Evolutionary conservation across 2,113 vertebrate species (phyloP), one percentile per base, ranked within the genome.

Genomic region (Sciurus niger): DNA sequence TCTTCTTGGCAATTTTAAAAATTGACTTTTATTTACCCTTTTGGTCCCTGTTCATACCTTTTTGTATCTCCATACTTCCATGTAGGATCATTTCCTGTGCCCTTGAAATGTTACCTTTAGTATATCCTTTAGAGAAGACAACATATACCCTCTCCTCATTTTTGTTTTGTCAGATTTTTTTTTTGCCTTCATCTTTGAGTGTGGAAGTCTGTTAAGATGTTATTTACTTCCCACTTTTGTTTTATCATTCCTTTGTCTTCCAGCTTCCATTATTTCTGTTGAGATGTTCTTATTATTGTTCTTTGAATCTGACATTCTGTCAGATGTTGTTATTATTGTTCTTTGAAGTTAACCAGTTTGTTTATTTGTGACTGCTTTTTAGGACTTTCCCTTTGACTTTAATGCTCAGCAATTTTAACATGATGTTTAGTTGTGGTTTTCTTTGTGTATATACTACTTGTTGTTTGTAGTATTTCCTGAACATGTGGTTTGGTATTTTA

Each of bases 121-220:
- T 76, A 70, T 85, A 67, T 94, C 40, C n/a, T 93, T 95, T 43
- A 73, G 43, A 93, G 55, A 20, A 89, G 46, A 34, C 63, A 34
- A 93, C n/a, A 82, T 24, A 76, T 70, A 65, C 32, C 20, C 32
- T 89, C 25, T 58, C 28, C n/a, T 85, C 16, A 51, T 91, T 96
- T 94, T 89, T 76, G n/a, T 95, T 95, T 97, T 94, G 40, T 79
- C 55, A 72, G 77, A 60, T 88, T 25, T 30, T 25, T 58, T 63
- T 84, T 93, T 74, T 30, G 13, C 82, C 2, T 72, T 95, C 63
- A 92, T 67, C 17, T 96, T 96, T 86, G 17, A 46, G 24, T 87
- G 43, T 84, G 40, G 24, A 87, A 74, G 46, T 63, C 14, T 74
- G 7, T 68, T 55, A 84, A 84, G 43, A 76, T 32, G 16, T 89